Percentiles rank a stretch among this genome's conserved stretches.
Conservation (phyloP, 2,797 vertebrate species). For the Myotis pilosus region DNA sequence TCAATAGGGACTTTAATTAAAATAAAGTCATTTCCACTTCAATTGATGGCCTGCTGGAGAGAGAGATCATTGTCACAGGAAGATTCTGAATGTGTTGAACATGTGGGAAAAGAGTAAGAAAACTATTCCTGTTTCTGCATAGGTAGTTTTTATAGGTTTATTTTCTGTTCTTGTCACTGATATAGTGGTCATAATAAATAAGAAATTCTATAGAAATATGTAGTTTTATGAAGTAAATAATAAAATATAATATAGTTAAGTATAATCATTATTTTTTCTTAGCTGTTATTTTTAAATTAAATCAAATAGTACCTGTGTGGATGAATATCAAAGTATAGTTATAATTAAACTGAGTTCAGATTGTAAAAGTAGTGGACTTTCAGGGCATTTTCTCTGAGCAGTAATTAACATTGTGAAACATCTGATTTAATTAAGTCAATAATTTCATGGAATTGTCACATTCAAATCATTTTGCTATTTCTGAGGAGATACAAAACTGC, state of each 20-base stretch:
- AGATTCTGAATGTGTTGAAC: not conserved
- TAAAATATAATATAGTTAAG: not conserved
- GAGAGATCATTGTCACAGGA: not conserved
- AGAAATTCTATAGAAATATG: not conserved
- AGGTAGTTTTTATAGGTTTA: not conserved
- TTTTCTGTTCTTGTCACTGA: not conserved
- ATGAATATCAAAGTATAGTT: not conserved
- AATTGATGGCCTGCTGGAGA: not conserved
- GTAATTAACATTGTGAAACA: not conserved
- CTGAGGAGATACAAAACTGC: not conserved
- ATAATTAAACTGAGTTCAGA: not conserved
- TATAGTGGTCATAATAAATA: not conserved
- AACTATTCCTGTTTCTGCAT: not conserved
- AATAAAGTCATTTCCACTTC: not conserved
- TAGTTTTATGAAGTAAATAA: not conserved
- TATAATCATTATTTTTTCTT: not conserved
- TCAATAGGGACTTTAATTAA: not conserved
- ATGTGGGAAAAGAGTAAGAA: not conserved
- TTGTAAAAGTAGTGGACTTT: not conserved
- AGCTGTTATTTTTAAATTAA: not conserved
- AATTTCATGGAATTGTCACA: not conserved
- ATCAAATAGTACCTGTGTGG: not conserved
- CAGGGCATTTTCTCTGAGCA: not conserved
- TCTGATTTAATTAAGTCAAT: not conserved
- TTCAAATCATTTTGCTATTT: slow-evolving; percentile 17